A percentile compares a stretch with the other conserved stretches of the same genome.
These are phyloP conservation scores for Gonioctena quinquepunctata DNA, from an alignment of 1,140 invertebrate species.

Conservation along the genomic window DNA sequence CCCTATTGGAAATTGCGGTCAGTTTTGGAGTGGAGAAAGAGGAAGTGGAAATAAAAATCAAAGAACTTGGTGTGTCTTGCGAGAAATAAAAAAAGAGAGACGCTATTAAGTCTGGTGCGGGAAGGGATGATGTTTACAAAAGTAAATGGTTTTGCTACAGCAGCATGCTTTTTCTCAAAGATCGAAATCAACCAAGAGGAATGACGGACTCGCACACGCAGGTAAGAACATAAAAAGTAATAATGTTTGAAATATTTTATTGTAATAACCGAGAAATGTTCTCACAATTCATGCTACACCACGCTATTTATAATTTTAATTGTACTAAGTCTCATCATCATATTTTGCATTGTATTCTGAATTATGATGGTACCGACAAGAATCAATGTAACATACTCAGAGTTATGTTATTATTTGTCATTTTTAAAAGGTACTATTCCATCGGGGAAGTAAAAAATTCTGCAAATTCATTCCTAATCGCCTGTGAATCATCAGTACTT, in stretches of 20 bases:
- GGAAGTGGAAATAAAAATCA: constrained; percentile 23
- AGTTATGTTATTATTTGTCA: neutral
- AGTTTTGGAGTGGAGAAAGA: constrained; percentile 16
- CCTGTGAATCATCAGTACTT: neutral
- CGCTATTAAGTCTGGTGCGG: neutral
- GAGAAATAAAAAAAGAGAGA: constrained; percentile 22
- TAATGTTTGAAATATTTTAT: too few species aligned
- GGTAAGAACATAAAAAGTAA: neutral
- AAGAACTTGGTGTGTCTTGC: constrained; percentile 5
- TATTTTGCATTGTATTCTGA: too few species aligned
- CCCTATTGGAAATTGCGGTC: constrained; percentile 18
- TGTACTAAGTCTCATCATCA: too few species aligned
- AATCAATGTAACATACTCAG: too few species aligned
- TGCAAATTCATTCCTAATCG: neutral
- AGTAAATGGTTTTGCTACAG: neutral
- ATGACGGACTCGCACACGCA: constrained; percentile 1
- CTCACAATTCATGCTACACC: too few species aligned
- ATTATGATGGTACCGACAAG: too few species aligned
- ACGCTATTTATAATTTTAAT: too few species aligned
- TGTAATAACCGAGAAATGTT: too few species aligned
- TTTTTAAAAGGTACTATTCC: neutral
- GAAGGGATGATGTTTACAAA: neutral
- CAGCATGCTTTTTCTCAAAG: neutral
- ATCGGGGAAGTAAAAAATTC: neutral
- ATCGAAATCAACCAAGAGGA: neutral